Base-by-base conservation (phyloP, 2,113 vertebrate genomes). In the Oreotrochilus melanogaster region DNA sequence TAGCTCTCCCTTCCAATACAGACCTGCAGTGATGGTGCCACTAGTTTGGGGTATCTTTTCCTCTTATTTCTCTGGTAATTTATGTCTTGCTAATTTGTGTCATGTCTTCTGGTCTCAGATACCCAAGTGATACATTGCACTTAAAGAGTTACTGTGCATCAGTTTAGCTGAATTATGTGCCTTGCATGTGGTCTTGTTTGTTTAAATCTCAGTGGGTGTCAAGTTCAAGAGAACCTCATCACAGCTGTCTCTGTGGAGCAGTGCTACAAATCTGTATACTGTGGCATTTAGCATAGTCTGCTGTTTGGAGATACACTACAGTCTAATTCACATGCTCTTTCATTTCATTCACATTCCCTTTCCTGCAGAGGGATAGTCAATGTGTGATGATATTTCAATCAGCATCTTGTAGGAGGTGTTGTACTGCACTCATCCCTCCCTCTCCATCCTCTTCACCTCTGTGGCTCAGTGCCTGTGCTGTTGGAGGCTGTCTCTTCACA, bases 401-500 rank as follows among this genome's bases (percentile, higher is more conserved):
- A 86, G 30, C 28, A 23, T 88, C 66, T 88, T 35, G 42, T 62
- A 62, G 71, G 66, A 62, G 2, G 2, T 14, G 12, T 5, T 64
- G 47, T 51, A 17, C 23, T 14, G 65, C 3, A 0, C 67, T 83
- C 39, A 4, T 47, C 62, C 60, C 48, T 78, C 76, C 0, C 0
- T 81, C 47, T 70, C 47, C 31, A 45, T 73, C 51, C 56, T 56
- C 25, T 61, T 67, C 82, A 70, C 50, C 64, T 33, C 25, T 10
- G 28, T 90, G 78, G 85, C 70, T 91, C 56, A 51, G 67, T 73
- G 91, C 64, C 88, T 86, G 45, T 86, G 87, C 92, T 95, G 75
- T 81, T 92, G 66, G 47, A 93, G 78, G 51, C 85, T 88, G 58
- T 86, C 54, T 73, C 43, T 61, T 58, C 84, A 42, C 53, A 35